Conservation (phyloP, 2,113 vertebrate species). For the Tragelaphus buxtoni region DNA sequence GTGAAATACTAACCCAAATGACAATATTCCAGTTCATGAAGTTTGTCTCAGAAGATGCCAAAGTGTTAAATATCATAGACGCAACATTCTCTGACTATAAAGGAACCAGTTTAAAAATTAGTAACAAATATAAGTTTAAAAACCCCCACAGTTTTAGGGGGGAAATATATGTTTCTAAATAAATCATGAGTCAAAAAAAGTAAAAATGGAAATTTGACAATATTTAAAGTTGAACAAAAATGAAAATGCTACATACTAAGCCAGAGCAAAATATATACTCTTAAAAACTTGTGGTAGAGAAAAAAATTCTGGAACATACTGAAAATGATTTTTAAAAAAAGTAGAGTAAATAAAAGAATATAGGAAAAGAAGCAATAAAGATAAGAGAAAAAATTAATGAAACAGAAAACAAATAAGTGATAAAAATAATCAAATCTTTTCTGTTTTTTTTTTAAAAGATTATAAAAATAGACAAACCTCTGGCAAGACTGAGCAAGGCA, state of each 20-base stretch:
- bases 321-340: background rate
- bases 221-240: background rate
- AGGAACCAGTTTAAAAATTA: background rate
- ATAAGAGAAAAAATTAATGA: background rate
- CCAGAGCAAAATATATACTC: background rate
- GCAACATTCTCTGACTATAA: background rate
- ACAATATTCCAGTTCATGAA: background rate
- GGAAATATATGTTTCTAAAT: background rate
- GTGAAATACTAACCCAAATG: background rate
- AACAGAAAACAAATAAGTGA: background rate
- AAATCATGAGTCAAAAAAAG: background rate
- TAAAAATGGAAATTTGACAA: background rate
- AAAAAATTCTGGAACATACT: background rate
- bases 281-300: background rate
- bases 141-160: background rate
- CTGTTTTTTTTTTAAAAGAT: background rate
- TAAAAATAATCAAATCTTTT: background rate
- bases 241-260: background rate
- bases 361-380: background rate
- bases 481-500: background rate
- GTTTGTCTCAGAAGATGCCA: background rate
- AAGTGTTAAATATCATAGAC: background rate
- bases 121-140: background rate
- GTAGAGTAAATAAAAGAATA: background rate
- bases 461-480: background rate